Base-by-base conservation (phyloP, 2,797 vertebrate species). In the Denticeps clupeoides region DNA sequence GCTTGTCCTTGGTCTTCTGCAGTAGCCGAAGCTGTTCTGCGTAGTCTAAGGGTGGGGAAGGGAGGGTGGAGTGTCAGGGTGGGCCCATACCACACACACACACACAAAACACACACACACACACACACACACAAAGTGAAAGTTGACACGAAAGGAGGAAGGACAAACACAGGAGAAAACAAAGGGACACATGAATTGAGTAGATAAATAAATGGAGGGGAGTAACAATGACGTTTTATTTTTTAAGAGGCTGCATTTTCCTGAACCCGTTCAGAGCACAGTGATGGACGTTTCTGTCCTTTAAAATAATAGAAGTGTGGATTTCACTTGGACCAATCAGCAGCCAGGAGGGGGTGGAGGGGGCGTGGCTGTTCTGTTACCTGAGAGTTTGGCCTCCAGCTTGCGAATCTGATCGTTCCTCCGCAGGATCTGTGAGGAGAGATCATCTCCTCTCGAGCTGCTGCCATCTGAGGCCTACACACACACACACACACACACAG, bases 1-100 rank as follows among this genome's bases (percentile, higher is more conserved):
- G 91, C 89, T 99, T 99, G 71, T 97, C 95, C 88, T 93, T 96
- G 71, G 90, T 96, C 91, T 87, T 96, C 93, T 92, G 92, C 80
- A 94, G 85, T 81, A 91, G 87, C 82, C 92, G 87, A 78, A 98
- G 87, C 86, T 97, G 93, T 78, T 98, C 93, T 76, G 92, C 92
- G 75, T 96, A 98, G 82, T 97, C 95, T 99, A 89, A 84, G 78
- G 77, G 81, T 66, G 65, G 84, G 77, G 78, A 61, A 82, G 66
- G 40, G 63, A 61, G 47, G 41, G 35, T 46, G 45, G 40, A 46
- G 31, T 47, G 21, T 16, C 31, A 37, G 19, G 4, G 59, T 35
- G 56, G 23, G 47, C 44, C 47, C 53, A 57, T n/a, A n/a, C n/a
- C n/a, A n/a, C 71, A 76, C 46, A 56, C 38, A 55, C 11, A 64